These are phyloP conservation scores for Hypanus sabinus DNA, from an alignment of 2,113 vertebrate species.

Conservation along the genomic window DNA sequence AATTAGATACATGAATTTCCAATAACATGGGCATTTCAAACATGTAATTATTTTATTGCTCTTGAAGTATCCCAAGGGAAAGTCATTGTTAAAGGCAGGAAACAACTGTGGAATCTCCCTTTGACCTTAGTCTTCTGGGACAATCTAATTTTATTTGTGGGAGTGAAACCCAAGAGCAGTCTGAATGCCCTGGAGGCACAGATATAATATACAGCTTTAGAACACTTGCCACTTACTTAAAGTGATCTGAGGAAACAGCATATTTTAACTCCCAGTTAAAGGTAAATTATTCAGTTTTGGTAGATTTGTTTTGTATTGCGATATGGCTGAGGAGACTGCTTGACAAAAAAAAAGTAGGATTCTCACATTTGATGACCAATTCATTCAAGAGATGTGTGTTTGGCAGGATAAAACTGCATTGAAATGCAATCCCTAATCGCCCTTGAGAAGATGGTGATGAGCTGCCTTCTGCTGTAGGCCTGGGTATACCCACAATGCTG, in stretches of 20 bases:
- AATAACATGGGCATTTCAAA: not conserved
- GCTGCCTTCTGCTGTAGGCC: no score
- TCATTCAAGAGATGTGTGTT: no score
- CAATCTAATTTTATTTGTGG: not conserved
- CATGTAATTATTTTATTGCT: slow-evolving; percentile 1
- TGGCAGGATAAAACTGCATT: no score
- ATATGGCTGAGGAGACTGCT: not conserved
- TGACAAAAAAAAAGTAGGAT: not conserved
- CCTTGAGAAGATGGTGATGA: no score
- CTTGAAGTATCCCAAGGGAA: not conserved
- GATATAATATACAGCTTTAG: not conserved
- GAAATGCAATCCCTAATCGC: no score
- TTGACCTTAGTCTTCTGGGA: not conserved
- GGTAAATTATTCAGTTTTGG: not conserved
- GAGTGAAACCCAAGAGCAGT: not conserved
- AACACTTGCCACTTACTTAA: not conserved
- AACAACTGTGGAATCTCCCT: not conserved
- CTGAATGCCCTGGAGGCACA: not conserved
- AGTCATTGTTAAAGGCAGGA: not conserved
- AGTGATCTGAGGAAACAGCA: not conserved
- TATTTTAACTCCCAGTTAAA: not conserved
- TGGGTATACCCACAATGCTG: no score
- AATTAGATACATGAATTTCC: not conserved
- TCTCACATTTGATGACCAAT: no score
- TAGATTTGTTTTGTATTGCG: not conserved